Evolutionary conservation across 2,888 invertebrate genomes (phyloP).

Genomic region (Laothoe populi): DNA sequence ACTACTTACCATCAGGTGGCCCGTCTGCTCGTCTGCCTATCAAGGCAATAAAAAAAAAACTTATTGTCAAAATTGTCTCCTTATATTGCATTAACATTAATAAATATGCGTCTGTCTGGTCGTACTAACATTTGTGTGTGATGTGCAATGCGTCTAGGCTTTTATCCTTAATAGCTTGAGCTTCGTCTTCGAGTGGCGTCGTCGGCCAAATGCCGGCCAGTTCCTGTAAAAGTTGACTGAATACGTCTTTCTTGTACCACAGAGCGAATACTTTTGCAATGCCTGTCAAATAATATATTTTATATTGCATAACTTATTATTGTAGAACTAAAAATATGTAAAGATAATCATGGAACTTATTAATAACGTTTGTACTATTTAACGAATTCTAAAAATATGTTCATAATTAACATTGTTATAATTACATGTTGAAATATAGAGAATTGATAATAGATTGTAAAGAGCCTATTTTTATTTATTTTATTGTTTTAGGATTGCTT

Average conservation of each 20-base stretch:
- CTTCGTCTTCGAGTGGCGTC: constrained; percentile 61
- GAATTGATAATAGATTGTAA: no score
- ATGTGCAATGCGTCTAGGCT: constrained; percentile 64
- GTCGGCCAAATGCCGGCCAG: constrained; percentile 74
- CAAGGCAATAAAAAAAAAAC: no score
- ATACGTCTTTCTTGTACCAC: constrained; percentile 73
- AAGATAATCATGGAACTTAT: no score
- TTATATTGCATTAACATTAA: no score
- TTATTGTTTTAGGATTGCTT: no score
- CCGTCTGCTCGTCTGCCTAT: no score
- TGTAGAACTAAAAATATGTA: neutral
- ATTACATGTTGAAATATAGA: neutral
- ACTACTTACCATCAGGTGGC: no score
- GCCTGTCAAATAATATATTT: constrained; percentile 45
- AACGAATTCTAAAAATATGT: no score
- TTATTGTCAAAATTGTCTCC: no score
- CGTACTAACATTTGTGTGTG: constrained; percentile 64
- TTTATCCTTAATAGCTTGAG: constrained; percentile 60
- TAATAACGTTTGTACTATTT: neutral
- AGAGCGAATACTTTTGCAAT: constrained; percentile 69
- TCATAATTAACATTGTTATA: no score
- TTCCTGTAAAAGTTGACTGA: constrained; percentile 63
- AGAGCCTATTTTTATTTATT: no score
- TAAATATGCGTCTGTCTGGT: neutral
- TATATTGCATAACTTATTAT: neutral